phyloP scores from a whole-genome alignment of 1,140 invertebrate species.

The Macrocentrus cingulum region DNA sequence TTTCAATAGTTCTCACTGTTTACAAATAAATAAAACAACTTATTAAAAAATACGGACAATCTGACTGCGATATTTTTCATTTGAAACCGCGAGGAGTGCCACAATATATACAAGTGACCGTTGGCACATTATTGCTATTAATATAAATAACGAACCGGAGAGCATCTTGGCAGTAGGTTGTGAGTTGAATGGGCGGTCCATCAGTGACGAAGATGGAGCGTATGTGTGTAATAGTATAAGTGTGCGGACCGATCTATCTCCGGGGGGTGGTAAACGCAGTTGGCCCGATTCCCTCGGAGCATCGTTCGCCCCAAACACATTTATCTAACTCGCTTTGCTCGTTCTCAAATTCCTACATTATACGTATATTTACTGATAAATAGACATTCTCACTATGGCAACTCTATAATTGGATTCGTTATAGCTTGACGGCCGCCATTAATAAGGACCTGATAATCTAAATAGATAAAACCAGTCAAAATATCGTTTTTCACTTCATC shows the following conservation, averaged over 20 bases:
- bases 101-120: conserved; percentile 33
- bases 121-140: conserved; percentile 28
- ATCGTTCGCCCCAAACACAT: conserved; percentile 13
- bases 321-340: conserved; percentile 8
- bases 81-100: background rate
- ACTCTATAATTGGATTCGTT: conserved; percentile 17
- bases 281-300: conserved; percentile 35
- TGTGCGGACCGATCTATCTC: conserved; percentile 23
- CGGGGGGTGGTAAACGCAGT: conserved; percentile 38
- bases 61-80: too few relatives aligned
- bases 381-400: background rate
- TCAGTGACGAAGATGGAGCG: background rate
- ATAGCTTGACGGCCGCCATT: conserved; percentile 1
- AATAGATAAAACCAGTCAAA: background rate
- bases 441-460: background rate
- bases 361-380: conserved; percentile 3
- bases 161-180: conserved; percentile 38
- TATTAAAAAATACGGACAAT: too few relatives aligned
- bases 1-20: too few relatives aligned
- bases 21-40: too few relatives aligned
- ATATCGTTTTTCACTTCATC: background rate
- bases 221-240: background rate
- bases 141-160: conserved; percentile 32
- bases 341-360: background rate
- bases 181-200: background rate